A percentile compares a stretch with the other conserved stretches of the same genome.
phyloP scores from a whole-genome alignment of 2,797 vertebrate genomes.

The Bovichtus variegatus region DNA sequence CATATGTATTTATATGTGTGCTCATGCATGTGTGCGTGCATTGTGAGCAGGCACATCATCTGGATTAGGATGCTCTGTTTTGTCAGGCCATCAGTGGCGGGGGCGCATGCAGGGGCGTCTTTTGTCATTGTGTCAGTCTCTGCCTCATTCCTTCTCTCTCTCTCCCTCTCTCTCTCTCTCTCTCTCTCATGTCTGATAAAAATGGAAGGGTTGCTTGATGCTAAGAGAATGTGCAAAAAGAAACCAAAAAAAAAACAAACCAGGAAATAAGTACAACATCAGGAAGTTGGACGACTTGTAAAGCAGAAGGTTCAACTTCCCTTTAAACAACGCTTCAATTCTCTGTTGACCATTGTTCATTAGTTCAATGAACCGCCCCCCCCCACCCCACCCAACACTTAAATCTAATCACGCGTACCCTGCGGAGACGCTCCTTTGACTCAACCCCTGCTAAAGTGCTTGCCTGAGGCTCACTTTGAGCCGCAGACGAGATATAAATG shows the following conservation, averaged over 20 bases:
- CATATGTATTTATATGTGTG: constrained; percentile 51
- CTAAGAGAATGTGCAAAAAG: constrained; percentile 9
- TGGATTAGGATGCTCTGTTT: constrained; percentile 80
- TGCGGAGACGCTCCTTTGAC: constrained; percentile 40
- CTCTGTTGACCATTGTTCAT: constrained; percentile 39
- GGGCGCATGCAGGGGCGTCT: constrained; percentile 50
- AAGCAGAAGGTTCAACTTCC: background rate
- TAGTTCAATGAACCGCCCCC: constrained; percentile 28
- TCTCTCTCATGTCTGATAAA: constrained; percentile 23
- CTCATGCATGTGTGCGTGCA: constrained; percentile 22
- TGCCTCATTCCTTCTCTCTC: constrained; percentile 1
- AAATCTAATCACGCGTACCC: constrained; percentile 31
- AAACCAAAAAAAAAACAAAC: constrained; percentile 1
- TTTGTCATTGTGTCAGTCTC: constrained; percentile 73
- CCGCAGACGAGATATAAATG: constrained; percentile 78
- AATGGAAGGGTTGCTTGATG: constrained; percentile 33
- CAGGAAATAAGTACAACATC: background rate
- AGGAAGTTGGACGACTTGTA: background rate
- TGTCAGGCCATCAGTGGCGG: constrained; percentile 74
- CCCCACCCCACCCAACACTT: constrained; percentile 20
- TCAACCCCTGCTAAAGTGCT: constrained; percentile 52
- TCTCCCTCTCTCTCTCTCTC: background rate
- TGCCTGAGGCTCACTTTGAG: constrained; percentile 61
- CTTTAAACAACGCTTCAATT: constrained; percentile 13
- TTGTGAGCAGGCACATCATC: constrained; percentile 74